phyloP scores from a whole-genome alignment of 2,888 invertebrate genomes.

The Melolontha melolontha region DNA sequence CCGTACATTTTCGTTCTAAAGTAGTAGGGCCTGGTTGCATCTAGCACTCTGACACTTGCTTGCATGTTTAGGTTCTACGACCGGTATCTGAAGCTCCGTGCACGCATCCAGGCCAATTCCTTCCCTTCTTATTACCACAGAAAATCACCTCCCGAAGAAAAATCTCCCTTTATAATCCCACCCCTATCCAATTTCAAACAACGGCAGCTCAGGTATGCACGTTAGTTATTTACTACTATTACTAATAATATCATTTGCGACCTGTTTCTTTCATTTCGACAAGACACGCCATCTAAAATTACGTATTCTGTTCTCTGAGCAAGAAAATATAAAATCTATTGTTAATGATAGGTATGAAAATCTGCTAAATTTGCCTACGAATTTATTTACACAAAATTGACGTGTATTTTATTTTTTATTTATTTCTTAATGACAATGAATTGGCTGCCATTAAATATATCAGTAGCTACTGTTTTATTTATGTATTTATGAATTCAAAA shows the following conservation, averaged over 20 bases:
- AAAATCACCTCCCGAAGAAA: constrained; percentile 48
- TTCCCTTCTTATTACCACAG: constrained; percentile 70
- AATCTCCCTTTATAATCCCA: constrained; percentile 59
- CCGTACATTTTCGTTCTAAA: constrained; percentile 49
- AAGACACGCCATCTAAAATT: not conserved
- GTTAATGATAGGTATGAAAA: too few relatives aligned
- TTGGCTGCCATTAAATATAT: too few relatives aligned
- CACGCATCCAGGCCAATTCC: constrained; percentile 89
- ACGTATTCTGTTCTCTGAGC: too few relatives aligned
- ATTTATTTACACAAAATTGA: too few relatives aligned
- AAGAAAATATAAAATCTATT: too few relatives aligned
- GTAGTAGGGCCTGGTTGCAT: constrained; percentile 56
- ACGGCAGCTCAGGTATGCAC: constrained; percentile 63
- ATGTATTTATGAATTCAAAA: too few relatives aligned
- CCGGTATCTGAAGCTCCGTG: constrained; percentile 88
- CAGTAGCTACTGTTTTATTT: too few relatives aligned
- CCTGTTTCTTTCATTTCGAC: constrained; percentile 30
- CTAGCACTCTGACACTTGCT: constrained; percentile 58
- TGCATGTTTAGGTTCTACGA: constrained; percentile 82
- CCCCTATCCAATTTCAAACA: constrained; percentile 54
- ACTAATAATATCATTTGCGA: constrained; percentile 29
- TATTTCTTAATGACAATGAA: too few relatives aligned
- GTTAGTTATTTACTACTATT: constrained; percentile 49
- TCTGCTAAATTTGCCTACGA: too few relatives aligned
- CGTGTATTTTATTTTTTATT: too few relatives aligned